Evolutionary conservation across 2,888 invertebrate genomes (phyloP), one percentile per base, ranked within the genome.

Genomic region (Ditylenchus weischeri): DNA sequence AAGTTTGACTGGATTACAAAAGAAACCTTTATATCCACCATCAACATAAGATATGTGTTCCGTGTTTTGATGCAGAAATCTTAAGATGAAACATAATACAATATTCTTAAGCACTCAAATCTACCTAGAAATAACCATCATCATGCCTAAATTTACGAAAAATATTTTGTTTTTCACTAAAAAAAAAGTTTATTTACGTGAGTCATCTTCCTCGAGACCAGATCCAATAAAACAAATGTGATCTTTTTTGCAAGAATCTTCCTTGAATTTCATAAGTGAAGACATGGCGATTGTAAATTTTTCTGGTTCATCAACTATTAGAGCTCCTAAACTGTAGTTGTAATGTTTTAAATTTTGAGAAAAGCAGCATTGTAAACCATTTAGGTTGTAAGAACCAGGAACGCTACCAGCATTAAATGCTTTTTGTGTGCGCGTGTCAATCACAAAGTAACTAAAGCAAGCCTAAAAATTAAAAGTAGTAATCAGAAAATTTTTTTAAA

Each of bases 361-460:
- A 29, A 29, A 29, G 81, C 83, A 89, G 89, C 80, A 98, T 87
- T 85, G 92, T 92, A 6, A 13, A 80, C 94, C 93, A 84, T 98
- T 96, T 72, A 98, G 87, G 85, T 96, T 95, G 86, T 96, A 98
- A 65, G 96, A 96, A 63, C 94, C 95, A 0, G 93, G 90, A 74
- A 98, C 88, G 86, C 96, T 95, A 0, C 96, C 96, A 65, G 90
- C 90, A 86, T 95, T 95, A 83, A 95, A 98, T 83, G 96, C 94
- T 75, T 94, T 93, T 15, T 92, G 89, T 11, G 96, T 93, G 73
- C 98, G 88, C 84, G 95, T 95, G 85, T 98, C 98, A 11, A 98
- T 93, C 72, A 96, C 87, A 85, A 96, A 96, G 85, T 94, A 98
- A 78, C 91, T 72, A 69, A 47, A 79, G 63, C 58, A 58, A 51